Conservation (phyloP, 2,888 invertebrate genomes). For the Drepanosiphum platanoidis region DNA sequence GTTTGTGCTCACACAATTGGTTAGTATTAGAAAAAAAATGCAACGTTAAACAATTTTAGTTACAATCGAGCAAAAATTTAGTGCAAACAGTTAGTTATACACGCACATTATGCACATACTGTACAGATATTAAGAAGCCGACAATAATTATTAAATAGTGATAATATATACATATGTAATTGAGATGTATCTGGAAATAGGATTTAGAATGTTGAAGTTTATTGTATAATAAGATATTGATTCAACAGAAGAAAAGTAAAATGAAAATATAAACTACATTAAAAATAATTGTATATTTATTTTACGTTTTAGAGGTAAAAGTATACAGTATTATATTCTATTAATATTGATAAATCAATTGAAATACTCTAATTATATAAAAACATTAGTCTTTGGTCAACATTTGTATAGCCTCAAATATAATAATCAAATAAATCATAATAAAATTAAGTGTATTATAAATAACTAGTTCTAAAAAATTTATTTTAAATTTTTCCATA, state of each 20-base stretch:
- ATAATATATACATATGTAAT: background rate
- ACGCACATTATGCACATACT: background rate
- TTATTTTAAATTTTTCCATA: slow-evolving; percentile 51
- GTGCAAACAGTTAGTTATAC: background rate
- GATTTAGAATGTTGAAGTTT: background rate
- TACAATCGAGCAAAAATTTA: background rate
- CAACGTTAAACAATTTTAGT: background rate
- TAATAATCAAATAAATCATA: background rate
- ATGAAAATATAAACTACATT: background rate
- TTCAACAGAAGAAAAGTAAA: background rate
- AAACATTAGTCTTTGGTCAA: background rate
- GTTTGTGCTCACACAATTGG: background rate
- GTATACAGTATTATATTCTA: background rate
- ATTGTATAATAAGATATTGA: slow-evolving; percentile 8
- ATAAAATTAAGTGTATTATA: background rate
- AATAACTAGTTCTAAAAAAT: background rate
- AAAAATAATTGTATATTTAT: slow-evolving; percentile 12
- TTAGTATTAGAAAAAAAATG: background rate
- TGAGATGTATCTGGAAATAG: background rate
- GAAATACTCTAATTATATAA: background rate
- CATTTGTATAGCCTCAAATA: background rate
- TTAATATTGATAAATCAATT: background rate
- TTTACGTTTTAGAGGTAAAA: background rate
- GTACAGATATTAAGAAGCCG: no score
- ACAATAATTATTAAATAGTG: no score